Percentiles rank a stretch among this genome's conserved stretches.
Conservation (phyloP, 64 coral and sea anemone genomes). For the Stichodactyla mertensii region DNA sequence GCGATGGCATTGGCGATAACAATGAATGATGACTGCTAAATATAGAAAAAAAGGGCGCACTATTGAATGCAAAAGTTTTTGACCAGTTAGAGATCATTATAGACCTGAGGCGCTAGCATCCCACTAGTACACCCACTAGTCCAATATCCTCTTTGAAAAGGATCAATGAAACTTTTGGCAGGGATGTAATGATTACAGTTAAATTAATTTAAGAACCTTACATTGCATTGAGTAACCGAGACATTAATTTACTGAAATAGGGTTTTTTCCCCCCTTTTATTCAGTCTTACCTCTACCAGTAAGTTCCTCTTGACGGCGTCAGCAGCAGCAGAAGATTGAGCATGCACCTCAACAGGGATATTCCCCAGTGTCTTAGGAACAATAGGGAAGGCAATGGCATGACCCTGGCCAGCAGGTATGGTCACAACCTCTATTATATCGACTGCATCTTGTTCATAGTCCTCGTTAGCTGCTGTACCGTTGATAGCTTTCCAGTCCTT, state of each 20-base stretch:
- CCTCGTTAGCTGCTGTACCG: not conserved
- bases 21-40: no score
- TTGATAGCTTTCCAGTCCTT: conserved; percentile 56
- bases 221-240: not conserved
- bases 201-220: no score
- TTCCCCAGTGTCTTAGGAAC: conserved; percentile 35
- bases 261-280: not conserved
- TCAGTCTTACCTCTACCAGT: conserved; percentile 55
- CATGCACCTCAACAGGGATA: conserved; percentile 44
- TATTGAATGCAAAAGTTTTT: no score
- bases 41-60: no score
- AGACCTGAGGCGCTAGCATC: no score
- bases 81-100: no score
- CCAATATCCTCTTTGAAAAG: no score
- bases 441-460: not conserved
- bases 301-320: conserved; percentile 51
- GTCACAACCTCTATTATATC: conserved; percentile 16
- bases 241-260: not conserved
- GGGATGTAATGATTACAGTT: no score
- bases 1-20: no score
- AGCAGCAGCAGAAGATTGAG: conserved; percentile 33
- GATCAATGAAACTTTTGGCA: no score
- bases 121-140: no score
- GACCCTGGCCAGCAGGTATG: conserved; percentile 28
- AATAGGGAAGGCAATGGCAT: conserved; percentile 47